Evolutionary conservation across 2,888 invertebrate genomes (phyloP).

Genomic region (Lampropteryx suffumata): DNA sequence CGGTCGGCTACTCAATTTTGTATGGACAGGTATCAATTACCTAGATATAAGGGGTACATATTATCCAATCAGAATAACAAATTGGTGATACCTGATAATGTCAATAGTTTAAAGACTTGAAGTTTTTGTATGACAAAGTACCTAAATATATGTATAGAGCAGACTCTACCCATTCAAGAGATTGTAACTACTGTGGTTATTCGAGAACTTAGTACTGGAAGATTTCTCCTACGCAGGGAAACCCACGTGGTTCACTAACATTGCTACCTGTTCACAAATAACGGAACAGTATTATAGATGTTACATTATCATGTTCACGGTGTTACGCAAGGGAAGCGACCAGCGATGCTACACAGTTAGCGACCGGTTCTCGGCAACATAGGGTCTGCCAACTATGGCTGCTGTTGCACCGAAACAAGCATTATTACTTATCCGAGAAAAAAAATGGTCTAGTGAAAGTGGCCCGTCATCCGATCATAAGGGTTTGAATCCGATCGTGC

Average conservation of each 20-base stretch:
- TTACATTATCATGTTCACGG: slow-evolving; percentile 12
- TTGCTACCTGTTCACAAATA: no score
- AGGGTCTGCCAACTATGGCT: slow-evolving; percentile 23
- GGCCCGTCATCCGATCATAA: no score
- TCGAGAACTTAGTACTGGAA: no score
- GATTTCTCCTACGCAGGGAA: no score
- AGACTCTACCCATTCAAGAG: no score
- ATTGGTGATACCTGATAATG: background rate
- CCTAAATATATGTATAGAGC: no score
- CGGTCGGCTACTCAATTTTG: slow-evolving; percentile 17
- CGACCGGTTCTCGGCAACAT: slow-evolving; percentile 40
- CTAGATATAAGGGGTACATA: background rate
- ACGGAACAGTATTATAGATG: background rate
- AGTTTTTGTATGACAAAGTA: no score
- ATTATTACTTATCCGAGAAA: background rate
- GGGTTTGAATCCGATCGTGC: no score
- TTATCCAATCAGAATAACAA: slow-evolving; percentile 26
- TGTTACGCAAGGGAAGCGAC: slow-evolving; percentile 47
- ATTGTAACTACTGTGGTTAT: no score
- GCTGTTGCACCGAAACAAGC: slow-evolving; percentile 29
- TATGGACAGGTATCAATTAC: slow-evolving; percentile 30
- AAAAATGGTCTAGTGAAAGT: no score
- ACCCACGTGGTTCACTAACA: no score
- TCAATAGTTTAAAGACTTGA: background rate
- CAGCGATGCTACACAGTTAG: slow-evolving; percentile 38